These are phyloP conservation scores for Pyrocoelia pectoralis DNA, from an alignment of 2,888 invertebrate genomes.

Conservation along the genomic window DNA sequence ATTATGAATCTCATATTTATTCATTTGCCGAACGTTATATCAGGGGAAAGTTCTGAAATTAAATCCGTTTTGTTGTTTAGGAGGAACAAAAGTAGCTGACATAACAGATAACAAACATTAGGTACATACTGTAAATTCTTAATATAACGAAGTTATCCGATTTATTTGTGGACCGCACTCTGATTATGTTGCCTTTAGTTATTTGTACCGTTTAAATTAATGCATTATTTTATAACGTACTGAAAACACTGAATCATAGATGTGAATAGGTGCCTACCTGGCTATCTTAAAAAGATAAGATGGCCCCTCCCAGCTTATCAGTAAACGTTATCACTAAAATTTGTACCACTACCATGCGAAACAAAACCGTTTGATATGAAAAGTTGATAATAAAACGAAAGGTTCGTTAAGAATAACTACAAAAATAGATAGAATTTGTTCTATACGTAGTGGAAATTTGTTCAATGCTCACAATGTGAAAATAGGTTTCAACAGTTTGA, in stretches of 20 bases:
- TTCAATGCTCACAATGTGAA: background rate
- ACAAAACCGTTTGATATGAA: conserved; percentile 22
- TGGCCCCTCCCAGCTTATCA: conserved; percentile 33
- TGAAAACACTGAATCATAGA: conserved; percentile 21
- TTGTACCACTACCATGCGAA: conserved; percentile 21
- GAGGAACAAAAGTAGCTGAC: conserved; percentile 28
- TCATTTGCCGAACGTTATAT: conserved; percentile 24
- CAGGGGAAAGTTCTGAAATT: conserved; percentile 23
- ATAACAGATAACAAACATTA: conserved; percentile 30
- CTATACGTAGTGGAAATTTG: background rate
- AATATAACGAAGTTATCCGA: conserved; percentile 29
- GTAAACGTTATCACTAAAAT: conserved; percentile 33
- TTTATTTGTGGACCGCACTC: conserved; percentile 26
- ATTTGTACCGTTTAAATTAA: conserved; percentile 30
- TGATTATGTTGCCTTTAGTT: conserved; percentile 27
- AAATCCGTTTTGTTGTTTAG: conserved; percentile 24
- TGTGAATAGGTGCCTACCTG: conserved; percentile 32
- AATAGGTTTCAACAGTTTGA: background rate
- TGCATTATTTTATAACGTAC: conserved; percentile 29
- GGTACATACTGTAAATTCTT: conserved; percentile 28
- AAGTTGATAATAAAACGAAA: conserved; percentile 14
- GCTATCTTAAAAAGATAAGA: conserved; percentile 35
- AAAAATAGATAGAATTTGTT: conserved; percentile 23
- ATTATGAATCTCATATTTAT: conserved; percentile 11
- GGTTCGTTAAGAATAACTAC: conserved; percentile 18